Evolutionary conservation across 2,113 vertebrate genomes (phyloP).

Genomic region (Rousettus leschenaultii): DNA sequence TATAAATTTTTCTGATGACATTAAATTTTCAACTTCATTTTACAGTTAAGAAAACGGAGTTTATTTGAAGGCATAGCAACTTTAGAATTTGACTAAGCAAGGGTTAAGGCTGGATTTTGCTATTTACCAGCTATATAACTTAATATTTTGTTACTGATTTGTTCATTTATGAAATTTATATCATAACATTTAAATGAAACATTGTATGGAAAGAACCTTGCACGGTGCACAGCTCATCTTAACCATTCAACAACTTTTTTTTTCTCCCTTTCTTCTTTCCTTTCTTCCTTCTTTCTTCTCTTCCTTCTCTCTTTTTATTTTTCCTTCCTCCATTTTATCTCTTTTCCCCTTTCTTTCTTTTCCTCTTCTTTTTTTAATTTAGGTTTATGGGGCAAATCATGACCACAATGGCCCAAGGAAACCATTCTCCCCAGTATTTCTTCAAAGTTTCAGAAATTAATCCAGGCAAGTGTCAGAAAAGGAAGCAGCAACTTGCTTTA

Average conservation of each 20-base stretch:
- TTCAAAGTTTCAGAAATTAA: background rate
- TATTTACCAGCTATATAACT: background rate
- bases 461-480: background rate
- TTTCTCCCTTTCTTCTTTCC: background rate
- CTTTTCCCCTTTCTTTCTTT: background rate
- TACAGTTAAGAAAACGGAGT: background rate
- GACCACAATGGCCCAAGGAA: background rate
- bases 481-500: background rate
- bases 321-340: background rate
- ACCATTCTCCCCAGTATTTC: background rate
- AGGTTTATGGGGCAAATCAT: background rate
- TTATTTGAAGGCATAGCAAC: background rate
- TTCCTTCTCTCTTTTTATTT: background rate
- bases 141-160: background rate
- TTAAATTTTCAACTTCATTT: background rate
- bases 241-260: background rate
- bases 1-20: background rate
- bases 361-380: background rate
- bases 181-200: background rate
- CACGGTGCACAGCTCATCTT: background rate
- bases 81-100: background rate
- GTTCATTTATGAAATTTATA: background rate
- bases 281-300: background rate
- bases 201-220: background rate
- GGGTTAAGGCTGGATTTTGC: background rate